phyloP scores from a whole-genome alignment of 2,888 invertebrate genomes.

The Halictus ligatus region DNA sequence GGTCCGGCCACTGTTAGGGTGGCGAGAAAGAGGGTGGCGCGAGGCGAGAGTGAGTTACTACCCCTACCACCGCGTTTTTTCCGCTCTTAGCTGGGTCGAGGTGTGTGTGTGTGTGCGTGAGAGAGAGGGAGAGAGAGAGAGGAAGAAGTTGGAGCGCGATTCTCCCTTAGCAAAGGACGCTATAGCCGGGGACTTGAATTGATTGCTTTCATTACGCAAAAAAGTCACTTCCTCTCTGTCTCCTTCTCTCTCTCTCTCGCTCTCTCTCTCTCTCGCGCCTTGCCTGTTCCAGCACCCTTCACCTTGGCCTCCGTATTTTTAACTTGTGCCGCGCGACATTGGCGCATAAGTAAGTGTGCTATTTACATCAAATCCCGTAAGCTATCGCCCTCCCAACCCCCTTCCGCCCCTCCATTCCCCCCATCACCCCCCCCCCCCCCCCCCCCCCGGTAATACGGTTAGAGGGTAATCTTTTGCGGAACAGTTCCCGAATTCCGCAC shows the following conservation, averaged over 20 bases:
- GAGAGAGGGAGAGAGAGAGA: conserved; percentile 50
- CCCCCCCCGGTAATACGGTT: conserved; percentile 36
- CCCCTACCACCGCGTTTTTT: conserved; percentile 61
- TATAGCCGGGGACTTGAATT: conserved; percentile 81
- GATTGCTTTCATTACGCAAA: conserved; percentile 84
- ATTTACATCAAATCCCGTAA: conserved; percentile 83
- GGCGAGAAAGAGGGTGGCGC: conserved; percentile 69
- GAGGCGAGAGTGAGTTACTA: conserved; percentile 65
- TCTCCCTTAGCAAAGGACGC: conserved; percentile 60
- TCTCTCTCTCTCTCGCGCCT: neutral
- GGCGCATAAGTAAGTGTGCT: conserved; percentile 83
- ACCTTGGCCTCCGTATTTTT: conserved; percentile 78
- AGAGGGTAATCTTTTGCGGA: conserved; percentile 62
- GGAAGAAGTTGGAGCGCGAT: conserved; percentile 53
- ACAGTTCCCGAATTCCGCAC: conserved; percentile 46
- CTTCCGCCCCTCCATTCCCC: conserved; percentile 36
- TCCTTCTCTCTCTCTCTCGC: conserved; percentile 41
- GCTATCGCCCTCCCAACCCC: conserved; percentile 74
- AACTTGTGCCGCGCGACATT: conserved; percentile 79
- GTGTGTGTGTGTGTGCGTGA: no score
- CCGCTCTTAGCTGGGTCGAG: conserved; percentile 61
- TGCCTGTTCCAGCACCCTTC: conserved; percentile 55
- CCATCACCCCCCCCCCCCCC: conserved; percentile 29
- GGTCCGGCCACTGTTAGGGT: conserved; percentile 74
- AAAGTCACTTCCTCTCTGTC: conserved; percentile 73